phyloP scores from a whole-genome alignment of 2,797 vertebrate genomes.

The Petrocephalus sullivani region DNA sequence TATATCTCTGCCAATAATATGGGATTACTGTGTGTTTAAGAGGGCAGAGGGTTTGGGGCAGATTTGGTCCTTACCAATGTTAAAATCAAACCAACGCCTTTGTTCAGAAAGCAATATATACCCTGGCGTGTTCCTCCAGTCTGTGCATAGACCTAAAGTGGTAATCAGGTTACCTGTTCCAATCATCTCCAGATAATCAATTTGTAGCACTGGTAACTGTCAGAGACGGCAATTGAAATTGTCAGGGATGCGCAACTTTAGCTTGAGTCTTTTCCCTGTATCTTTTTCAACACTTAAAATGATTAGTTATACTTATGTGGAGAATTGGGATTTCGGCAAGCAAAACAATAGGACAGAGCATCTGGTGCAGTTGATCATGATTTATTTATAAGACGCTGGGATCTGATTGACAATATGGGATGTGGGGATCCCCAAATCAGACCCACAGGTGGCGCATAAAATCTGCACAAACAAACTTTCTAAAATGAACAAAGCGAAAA shows the following conservation, averaged over 20 bases:
- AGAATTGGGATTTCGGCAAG: constrained; percentile 16
- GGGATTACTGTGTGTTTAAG: neutral
- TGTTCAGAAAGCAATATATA: neutral
- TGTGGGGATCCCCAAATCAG: constrained; percentile 36
- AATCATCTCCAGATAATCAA: neutral
- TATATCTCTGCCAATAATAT: neutral
- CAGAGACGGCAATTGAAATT: neutral
- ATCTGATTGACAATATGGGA: constrained; percentile 52
- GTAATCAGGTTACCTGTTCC: neutral
- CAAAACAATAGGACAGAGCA: constrained; percentile 30
- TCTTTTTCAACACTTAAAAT: constrained; percentile 42
- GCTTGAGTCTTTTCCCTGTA: neutral
- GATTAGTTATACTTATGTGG: constrained; percentile 35
- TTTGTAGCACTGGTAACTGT: neutral
- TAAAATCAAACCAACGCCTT: neutral
- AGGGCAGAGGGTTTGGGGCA: neutral
- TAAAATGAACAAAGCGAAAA: constrained; percentile 19
- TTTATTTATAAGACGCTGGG: constrained; percentile 54
- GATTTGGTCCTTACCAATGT: neutral
- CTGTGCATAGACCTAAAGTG: neutral
- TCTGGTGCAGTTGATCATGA: constrained; percentile 42
- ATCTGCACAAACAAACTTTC: constrained; percentile 25
- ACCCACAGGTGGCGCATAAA: constrained; percentile 32
- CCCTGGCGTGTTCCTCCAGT: neutral
- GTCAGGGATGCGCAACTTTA: neutral